A percentile compares a stretch with the other conserved stretches of the same genome.
Evolutionary conservation across 1,140 invertebrate species (phyloP).

Genomic region (Zaprionus davidi): DNA sequence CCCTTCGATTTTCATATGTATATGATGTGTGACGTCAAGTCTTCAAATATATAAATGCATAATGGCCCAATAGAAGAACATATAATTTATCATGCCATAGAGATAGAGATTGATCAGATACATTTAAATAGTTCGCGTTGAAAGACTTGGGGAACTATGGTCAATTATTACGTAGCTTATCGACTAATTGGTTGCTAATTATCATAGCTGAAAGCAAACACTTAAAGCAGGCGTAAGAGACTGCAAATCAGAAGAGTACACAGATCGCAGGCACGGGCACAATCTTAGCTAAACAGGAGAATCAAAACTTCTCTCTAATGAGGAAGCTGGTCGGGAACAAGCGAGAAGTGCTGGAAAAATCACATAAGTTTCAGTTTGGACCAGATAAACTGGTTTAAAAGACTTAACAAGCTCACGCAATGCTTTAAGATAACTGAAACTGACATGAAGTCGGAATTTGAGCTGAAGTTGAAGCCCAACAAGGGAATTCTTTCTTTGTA

Average conservation of each 20-base stretch:
- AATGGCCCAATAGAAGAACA: background rate
- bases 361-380: slow-evolving; percentile 48
- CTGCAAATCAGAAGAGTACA: slow-evolving; percentile 46
- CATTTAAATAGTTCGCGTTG: background rate
- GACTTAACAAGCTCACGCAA: slow-evolving; percentile 26
- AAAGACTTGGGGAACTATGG: slow-evolving; percentile 1
- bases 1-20: no score
- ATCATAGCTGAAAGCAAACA: slow-evolving; percentile 26
- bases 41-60: background rate
- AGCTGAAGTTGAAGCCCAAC: slow-evolving; percentile 19
- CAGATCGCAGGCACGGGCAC: slow-evolving; percentile 13
- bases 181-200: slow-evolving; percentile 68
- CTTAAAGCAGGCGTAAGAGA: background rate
- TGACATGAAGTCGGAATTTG: slow-evolving; percentile 33
- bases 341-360: slow-evolving; percentile 52
- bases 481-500: slow-evolving; percentile 28
- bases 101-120: slow-evolving; percentile 2
- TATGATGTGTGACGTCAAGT: background rate
- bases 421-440: background rate
- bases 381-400: slow-evolving; percentile 65
- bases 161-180: slow-evolving; percentile 11
- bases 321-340: slow-evolving; percentile 45
- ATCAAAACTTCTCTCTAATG: slow-evolving; percentile 66
- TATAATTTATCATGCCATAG: no score
- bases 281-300: slow-evolving; percentile 45